Percentiles rank a stretch among this genome's conserved stretches.
These are phyloP conservation scores for Lacerta bilineata DNA, from an alignment of 2,797 vertebrate species.

Conservation along the genomic window DNA sequence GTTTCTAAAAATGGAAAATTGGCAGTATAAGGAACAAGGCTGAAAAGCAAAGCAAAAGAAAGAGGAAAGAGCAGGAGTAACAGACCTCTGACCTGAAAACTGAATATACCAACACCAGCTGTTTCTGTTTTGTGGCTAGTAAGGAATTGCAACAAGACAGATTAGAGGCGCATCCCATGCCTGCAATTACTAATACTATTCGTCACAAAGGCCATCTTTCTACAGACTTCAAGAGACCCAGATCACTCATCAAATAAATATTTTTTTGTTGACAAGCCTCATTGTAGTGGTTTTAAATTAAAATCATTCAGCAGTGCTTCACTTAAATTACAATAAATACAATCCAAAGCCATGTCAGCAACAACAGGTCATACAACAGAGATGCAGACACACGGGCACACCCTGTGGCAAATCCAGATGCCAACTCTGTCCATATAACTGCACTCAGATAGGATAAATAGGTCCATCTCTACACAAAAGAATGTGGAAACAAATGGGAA, in stretches of 20 bases:
- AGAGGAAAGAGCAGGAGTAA: neutral
- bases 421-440: no score
- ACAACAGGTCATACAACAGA: no score
- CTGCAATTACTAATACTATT: constrained; percentile 11
- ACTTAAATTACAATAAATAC: neutral
- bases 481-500: no score
- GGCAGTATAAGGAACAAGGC: neutral
- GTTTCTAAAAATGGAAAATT: neutral
- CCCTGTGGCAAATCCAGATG: no score
- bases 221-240: neutral
- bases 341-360: no score
- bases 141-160: constrained; percentile 2
- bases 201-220: neutral
- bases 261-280: constrained; percentile 9
- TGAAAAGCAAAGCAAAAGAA: neutral
- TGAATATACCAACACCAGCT: neutral
- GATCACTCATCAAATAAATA: neutral
- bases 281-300: constrained; percentile 15
- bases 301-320: neutral
- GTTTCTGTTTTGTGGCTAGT: neutral
- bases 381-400: no score
- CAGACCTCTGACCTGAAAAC: neutral
- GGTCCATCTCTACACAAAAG: no score
- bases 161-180: neutral
- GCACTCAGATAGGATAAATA: no score